A percentile compares a stretch with the other conserved stretches of the same genome.
These are phyloP conservation scores for Etheostoma spectabile DNA, from an alignment of 2,113 vertebrate genomes.

Conservation along the genomic window DNA sequence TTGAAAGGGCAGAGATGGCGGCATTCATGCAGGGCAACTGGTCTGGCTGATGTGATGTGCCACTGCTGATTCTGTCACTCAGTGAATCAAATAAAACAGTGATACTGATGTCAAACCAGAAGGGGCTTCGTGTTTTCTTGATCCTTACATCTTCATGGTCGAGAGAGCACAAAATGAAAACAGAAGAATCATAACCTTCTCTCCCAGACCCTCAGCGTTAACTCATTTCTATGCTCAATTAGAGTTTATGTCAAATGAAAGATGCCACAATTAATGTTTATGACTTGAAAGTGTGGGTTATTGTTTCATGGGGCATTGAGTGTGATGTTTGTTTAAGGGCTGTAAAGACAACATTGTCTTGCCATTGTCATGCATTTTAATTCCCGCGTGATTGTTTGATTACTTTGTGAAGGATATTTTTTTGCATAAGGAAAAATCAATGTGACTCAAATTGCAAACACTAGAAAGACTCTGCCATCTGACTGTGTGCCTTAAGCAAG, in stretches of 20 bases:
- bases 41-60: constrained; percentile 36
- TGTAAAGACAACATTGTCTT: constrained; percentile 62
- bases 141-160: constrained; percentile 8
- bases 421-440: constrained; percentile 28
- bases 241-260: constrained; percentile 75
- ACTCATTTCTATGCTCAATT: constrained; percentile 75
- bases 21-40: constrained; percentile 9
- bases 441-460: not conserved
- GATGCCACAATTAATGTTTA: constrained; percentile 80
- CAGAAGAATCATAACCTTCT: constrained; percentile 33
- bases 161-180: not conserved
- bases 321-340: constrained; percentile 70
- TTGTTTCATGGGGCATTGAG: constrained; percentile 76
- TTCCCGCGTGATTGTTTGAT: constrained; percentile 56
- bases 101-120: constrained; percentile 44
- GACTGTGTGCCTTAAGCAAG: not conserved
- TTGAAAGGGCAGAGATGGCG: constrained; percentile 40
- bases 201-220: constrained; percentile 50
- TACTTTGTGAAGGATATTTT: constrained; percentile 28
- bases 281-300: constrained; percentile 71
- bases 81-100: constrained; percentile 27
- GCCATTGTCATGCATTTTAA: constrained; percentile 53
- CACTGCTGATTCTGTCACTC: constrained; percentile 42
- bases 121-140: constrained; percentile 1
- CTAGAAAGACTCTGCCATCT: not conserved